Percentiles rank a stretch among this genome's conserved stretches.
phyloP scores from a whole-genome alignment of 2,888 invertebrate genomes.

The Bhutanitis thaidina region DNA sequence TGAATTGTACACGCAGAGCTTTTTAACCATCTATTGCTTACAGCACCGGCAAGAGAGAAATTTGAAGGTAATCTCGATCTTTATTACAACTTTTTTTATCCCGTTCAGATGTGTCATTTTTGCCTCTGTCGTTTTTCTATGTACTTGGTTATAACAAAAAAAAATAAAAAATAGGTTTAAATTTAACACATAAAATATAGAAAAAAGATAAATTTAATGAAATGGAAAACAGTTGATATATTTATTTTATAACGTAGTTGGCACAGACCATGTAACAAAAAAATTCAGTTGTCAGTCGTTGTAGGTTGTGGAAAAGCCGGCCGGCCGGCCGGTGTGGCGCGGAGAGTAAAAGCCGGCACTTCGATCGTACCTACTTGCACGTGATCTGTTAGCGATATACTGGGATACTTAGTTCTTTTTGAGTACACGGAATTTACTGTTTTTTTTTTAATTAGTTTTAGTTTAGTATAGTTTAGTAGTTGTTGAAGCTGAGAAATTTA shows the following conservation, averaged over 20 bases:
- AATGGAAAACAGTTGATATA: no score
- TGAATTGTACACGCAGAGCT: conserved; percentile 12
- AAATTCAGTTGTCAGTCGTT: no score
- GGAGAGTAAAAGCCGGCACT: conserved; percentile 15
- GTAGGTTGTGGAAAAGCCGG: no score
- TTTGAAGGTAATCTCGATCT: conserved; percentile 16
- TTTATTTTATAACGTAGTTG: no score
- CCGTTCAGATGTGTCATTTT: conserved; percentile 10
- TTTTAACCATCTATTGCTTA: conserved; percentile 19
- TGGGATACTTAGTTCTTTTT: conserved; percentile 5
- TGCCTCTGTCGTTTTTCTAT: not conserved
- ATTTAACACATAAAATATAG: no score
- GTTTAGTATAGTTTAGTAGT: no score
- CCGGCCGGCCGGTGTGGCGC: conserved; percentile 26
- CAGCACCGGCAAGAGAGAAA: not conserved
- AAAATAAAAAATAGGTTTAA: no score
- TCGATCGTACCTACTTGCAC: conserved; percentile 13
- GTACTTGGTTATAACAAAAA: no score
- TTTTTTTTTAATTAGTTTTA: no score
- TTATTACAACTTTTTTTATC: not conserved
- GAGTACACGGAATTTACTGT: no score
- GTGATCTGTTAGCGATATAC: conserved; percentile 8
- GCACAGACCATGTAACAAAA: not conserved
- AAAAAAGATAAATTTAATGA: no score
- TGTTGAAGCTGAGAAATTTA: no score